Percentiles rank a stretch among this genome's conserved stretches.
phyloP scores from a whole-genome alignment of 2,113 vertebrate species.

The Toxotes jaculatrix region DNA sequence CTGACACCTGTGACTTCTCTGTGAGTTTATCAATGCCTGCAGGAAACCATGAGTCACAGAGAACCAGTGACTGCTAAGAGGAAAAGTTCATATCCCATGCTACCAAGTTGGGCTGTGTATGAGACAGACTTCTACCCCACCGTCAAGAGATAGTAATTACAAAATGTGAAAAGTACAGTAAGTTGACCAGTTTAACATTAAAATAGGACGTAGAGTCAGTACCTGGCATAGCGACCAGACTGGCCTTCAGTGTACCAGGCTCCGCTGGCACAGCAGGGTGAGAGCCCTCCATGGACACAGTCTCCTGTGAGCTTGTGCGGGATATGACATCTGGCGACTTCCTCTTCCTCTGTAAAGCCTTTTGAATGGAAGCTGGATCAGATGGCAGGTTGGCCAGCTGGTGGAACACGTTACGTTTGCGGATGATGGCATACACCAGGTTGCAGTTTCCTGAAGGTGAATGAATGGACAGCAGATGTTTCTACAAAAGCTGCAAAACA shows the following conservation, averaged over 20 bases:
- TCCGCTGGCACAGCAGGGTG: constrained; percentile 94
- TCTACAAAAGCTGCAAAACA: background rate
- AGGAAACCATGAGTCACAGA: background rate
- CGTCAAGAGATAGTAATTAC: background rate
- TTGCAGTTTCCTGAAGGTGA: constrained; percentile 91
- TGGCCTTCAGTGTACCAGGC: constrained; percentile 94
- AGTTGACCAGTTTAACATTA: background rate
- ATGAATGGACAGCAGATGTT: background rate
- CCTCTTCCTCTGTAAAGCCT: constrained; percentile 92
- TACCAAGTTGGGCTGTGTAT: background rate
- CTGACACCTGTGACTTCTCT: constrained; percentile 97
- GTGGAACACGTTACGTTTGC: constrained; percentile 96
- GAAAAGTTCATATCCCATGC: background rate
- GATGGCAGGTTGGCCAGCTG: constrained; percentile 96
- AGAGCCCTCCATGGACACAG: constrained; percentile 96
- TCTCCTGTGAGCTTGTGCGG: constrained; percentile 94
- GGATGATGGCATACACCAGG: constrained; percentile 97
- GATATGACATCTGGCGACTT: constrained; percentile 90
- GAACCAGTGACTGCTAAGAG: background rate
- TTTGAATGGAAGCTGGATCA: constrained; percentile 91
- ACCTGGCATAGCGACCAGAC: constrained; percentile 96
- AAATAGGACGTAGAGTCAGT: background rate
- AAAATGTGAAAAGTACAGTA: background rate
- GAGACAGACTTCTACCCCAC: background rate
- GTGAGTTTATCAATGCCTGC: constrained; percentile 97